Evolutionary conservation across 2,113 vertebrate genomes (phyloP).

Genomic region (Redunca redunca): DNA sequence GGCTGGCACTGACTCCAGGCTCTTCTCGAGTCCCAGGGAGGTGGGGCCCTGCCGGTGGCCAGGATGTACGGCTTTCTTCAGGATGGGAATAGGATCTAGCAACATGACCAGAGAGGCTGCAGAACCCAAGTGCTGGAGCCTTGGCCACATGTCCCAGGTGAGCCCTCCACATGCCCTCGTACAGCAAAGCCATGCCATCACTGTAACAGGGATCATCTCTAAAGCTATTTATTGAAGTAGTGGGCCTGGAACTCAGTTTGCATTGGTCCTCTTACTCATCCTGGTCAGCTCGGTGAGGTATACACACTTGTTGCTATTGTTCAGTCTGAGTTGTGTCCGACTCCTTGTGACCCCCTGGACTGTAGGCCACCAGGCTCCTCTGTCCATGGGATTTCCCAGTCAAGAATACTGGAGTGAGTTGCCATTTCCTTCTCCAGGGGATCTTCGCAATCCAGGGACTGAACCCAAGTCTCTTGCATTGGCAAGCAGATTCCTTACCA

Average conservation of each 20-base stretch:
- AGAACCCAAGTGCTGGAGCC: rapidly evolving
- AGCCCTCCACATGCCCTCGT: neutral
- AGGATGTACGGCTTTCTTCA: neutral
- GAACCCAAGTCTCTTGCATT: neutral
- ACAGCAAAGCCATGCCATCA: rapidly evolving
- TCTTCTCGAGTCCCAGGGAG: neutral
- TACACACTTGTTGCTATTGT: neutral
- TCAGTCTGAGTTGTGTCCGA: neutral
- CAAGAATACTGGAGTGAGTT: neutral
- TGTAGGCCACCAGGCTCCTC: neutral
- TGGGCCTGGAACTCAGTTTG: neutral
- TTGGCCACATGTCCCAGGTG: rapidly evolving
- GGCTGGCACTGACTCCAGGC: neutral
- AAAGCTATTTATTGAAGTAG: rapidly evolving
- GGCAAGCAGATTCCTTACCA: neutral
- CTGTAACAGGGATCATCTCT: neutral
- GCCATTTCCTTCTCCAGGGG: neutral
- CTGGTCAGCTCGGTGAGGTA: neutral
- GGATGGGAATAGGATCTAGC: neutral
- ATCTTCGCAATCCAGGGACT: neutral
- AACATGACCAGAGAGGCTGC: neutral
- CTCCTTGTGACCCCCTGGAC: neutral
- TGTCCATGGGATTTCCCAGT: neutral
- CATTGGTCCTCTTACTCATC: too few relatives aligned
- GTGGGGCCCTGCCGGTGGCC: neutral